phyloP scores from a whole-genome alignment of 1,140 invertebrate genomes.

The Oedothorax gibbosus region DNA sequence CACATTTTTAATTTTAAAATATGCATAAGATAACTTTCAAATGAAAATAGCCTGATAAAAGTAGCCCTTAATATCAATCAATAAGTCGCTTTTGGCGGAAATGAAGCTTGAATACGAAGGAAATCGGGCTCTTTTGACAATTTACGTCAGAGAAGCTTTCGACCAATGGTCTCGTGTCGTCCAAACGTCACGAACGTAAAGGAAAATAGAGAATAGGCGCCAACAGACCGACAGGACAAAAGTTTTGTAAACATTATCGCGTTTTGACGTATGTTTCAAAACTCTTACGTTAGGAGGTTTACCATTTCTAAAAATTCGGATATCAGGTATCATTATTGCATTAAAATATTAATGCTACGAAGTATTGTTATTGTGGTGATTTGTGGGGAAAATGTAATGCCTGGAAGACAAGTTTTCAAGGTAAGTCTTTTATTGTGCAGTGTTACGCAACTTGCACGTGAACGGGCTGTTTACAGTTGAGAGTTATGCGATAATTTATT shows the following conservation, averaged over 20 bases:
- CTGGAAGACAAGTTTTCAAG: neutral
- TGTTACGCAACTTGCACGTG: too few species aligned
- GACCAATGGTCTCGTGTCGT: slow-evolving; percentile 4
- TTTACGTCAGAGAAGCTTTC: slow-evolving; percentile 20
- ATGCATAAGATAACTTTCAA: too few species aligned
- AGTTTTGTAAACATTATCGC: too few species aligned
- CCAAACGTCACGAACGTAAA: neutral
- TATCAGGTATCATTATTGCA: neutral
- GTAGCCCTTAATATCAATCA: slow-evolving; percentile 21
- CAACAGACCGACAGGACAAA: neutral
- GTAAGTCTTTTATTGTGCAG: too few species aligned
- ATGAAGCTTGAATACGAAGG: slow-evolving; percentile 10
- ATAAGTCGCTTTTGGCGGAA: slow-evolving; percentile 6
- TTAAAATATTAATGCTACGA: neutral
- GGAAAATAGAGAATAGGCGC: neutral
- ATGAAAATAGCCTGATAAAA: too few species aligned
- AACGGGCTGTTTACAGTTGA: too few species aligned
- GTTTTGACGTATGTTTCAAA: too few species aligned
- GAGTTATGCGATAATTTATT: too few species aligned
- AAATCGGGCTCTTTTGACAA: slow-evolving; percentile 35
- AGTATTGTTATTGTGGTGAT: neutral
- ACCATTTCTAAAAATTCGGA: neutral
- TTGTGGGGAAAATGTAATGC: neutral
- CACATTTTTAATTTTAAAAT: too few species aligned
- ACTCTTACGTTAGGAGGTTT: too few species aligned